Evolutionary conservation across 1,140 invertebrate genomes (phyloP), one percentile per base, ranked within the genome.

Genomic region (Cydia strobilella): DNA sequence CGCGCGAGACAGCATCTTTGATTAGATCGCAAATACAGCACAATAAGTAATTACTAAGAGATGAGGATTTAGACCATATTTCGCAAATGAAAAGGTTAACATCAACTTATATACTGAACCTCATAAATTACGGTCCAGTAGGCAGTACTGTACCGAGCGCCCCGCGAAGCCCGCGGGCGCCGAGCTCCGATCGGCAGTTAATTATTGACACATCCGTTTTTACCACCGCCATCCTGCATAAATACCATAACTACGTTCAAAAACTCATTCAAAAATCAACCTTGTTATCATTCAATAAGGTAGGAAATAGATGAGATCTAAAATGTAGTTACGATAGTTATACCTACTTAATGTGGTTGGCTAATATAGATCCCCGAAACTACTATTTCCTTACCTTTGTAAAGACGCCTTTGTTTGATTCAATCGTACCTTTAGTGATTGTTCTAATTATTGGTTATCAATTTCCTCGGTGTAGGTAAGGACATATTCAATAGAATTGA

Each of bases 131-230:
- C 54, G 48, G 48, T 51, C n/a, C 48, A 59, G 9, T 23, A 59
- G 7, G 2, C 54, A 59, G 9, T 59, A 12, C 18, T 59, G 4
- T 10, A 59, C 80, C 76, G 76, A 82, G 74, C 78, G 65, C 80
- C 81, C 35, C 35, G 86, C 86, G 87, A 86, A 86, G 84, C 85
- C 90, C 89, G 82, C 80, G 82, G 88, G 90, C 87, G 80, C 80
- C 80, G 74, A 74, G 81, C 83, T 79, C 86, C 82, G 82, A 88
- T 90, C 88, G 87, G 85, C 85, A 84, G 88, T 90, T 90, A 91
- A 91, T 91, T 91, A 91, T 91, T 89, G 88, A 91, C 90, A 90
- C 90, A 90, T 91, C 90, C 90, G 86, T 89, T 90, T 91, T 90
- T 90, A 89, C 84, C 83, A 77, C 84, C 78, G 76, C 74, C 79